Percentiles rank a stretch among this genome's conserved stretches.
Conservation (phyloP, 1,140 invertebrate species). For the Zaprionus camerounensis region DNA sequence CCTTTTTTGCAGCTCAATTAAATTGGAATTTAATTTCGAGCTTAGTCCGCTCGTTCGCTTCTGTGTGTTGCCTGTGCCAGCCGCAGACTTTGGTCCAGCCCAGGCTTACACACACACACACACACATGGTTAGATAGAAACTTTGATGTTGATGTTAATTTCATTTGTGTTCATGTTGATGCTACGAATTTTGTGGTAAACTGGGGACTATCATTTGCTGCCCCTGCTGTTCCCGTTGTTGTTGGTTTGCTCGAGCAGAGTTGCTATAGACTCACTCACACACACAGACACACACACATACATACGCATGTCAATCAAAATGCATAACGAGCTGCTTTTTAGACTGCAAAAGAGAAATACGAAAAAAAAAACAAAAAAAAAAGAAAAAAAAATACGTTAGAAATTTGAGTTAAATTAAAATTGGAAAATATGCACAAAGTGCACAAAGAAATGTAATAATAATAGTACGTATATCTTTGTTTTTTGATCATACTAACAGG, state of each 20-base stretch:
- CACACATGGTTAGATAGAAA: constrained; percentile 35
- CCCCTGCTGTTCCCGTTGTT: constrained; percentile 21
- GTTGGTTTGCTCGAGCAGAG: constrained; percentile 4
- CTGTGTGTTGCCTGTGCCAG: constrained; percentile 11
- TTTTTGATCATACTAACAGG: not conserved
- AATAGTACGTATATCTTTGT: not conserved
- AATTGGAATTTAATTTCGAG: constrained; percentile 82
- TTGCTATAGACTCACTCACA: constrained; percentile 53
- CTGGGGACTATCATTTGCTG: constrained; percentile 25
- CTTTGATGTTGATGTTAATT: constrained; percentile 81
- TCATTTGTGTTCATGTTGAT: constrained; percentile 79
- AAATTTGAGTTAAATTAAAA: constrained; percentile 16
- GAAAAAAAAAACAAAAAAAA: constrained; percentile 30
- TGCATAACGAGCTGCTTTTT: constrained; percentile 67
- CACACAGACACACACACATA: constrained; percentile 29
- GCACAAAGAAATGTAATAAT: constrained; percentile 12
- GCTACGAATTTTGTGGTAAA: constrained; percentile 69
- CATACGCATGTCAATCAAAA: constrained; percentile 72
- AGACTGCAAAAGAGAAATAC: constrained; percentile 28
- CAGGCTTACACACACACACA: constrained; percentile 16
- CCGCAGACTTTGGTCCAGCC: constrained; percentile 35
- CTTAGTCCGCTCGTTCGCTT: constrained; percentile 50
- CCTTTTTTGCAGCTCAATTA: constrained; percentile 79
- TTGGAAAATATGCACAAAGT: constrained; percentile 3
- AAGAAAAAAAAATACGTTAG: constrained; percentile 15